Conservation (phyloP, 2,888 invertebrate genomes). For the Andrena haemorrhoa region DNA sequence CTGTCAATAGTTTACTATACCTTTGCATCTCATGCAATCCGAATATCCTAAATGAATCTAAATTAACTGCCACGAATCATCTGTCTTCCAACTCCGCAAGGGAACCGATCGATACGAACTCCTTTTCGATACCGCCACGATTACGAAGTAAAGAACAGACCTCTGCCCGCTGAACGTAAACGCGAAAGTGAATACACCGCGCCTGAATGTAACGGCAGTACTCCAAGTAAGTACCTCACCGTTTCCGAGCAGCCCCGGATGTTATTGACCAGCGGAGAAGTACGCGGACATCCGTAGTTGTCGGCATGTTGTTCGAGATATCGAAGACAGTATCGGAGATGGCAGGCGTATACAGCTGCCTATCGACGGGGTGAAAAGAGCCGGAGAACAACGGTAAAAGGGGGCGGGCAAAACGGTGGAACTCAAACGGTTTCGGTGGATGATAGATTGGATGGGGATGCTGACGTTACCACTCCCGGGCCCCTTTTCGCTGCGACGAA, state of each 20-base stretch:
- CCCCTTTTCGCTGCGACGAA: neutral
- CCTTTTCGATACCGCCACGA: constrained; percentile 6
- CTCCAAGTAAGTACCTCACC: constrained; percentile 39
- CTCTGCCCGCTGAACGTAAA: neutral
- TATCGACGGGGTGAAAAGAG: constrained; percentile 43
- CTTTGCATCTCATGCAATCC: no score
- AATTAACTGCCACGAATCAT: neutral
- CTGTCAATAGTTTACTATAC: no score
- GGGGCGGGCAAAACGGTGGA: constrained; percentile 11
- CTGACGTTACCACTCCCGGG: constrained; percentile 24
- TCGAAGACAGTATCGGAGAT: constrained; percentile 56
- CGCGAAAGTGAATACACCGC: constrained; percentile 37
- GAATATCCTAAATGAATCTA: neutral
- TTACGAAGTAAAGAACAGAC: neutral
- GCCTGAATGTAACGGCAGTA: constrained; percentile 53
- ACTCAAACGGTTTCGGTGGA: constrained; percentile 54
- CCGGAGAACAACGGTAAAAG: constrained; percentile 37
- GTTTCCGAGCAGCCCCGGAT: constrained; percentile 47
- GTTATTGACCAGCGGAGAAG: constrained; percentile 66
- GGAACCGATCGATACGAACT: neutral
- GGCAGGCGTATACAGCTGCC: constrained; percentile 55
- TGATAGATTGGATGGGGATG: constrained; percentile 63
- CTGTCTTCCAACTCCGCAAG: neutral
- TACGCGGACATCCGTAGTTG: constrained; percentile 51
- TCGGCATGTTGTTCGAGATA: constrained; percentile 52